These are phyloP conservation scores for Theropithecus gelada DNA, from an alignment of 2,113 vertebrate species.

Conservation along the genomic window DNA sequence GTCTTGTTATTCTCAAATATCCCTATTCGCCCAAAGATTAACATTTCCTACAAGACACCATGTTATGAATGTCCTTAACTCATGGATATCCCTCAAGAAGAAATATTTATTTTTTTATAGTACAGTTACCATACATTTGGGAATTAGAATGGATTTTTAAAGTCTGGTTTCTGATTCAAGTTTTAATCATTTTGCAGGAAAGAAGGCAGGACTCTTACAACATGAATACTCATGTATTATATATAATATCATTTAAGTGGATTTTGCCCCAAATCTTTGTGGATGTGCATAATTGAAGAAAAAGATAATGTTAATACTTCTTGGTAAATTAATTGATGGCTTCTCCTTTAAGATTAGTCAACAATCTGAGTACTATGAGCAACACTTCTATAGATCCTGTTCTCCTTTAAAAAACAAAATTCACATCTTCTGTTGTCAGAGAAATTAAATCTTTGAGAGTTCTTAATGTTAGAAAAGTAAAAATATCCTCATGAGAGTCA, in stretches of 20 bases:
- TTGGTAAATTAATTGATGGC: background rate
- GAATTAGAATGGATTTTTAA: background rate
- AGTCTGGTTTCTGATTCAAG: background rate
- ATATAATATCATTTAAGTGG: background rate
- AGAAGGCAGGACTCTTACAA: background rate
- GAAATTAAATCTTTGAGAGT: slow-evolving; percentile 24
- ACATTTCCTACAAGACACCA: background rate
- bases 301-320: background rate
- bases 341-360: background rate
- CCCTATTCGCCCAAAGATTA: background rate
- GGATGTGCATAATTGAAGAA: background rate
- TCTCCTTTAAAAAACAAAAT: slow-evolving; percentile 21
- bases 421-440: background rate
- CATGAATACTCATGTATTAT: background rate
- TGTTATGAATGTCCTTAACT: background rate
- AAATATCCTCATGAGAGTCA: background rate
- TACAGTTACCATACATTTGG: background rate
- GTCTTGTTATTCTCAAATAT: background rate
- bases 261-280: background rate
- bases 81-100: background rate
- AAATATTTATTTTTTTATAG: background rate
- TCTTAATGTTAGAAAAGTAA: background rate
- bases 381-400: background rate
- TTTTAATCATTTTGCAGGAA: slow-evolving; percentile 19
- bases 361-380: background rate